Conservation (phyloP, 2,888 invertebrate species). For the Galerucella calmariensis region DNA sequence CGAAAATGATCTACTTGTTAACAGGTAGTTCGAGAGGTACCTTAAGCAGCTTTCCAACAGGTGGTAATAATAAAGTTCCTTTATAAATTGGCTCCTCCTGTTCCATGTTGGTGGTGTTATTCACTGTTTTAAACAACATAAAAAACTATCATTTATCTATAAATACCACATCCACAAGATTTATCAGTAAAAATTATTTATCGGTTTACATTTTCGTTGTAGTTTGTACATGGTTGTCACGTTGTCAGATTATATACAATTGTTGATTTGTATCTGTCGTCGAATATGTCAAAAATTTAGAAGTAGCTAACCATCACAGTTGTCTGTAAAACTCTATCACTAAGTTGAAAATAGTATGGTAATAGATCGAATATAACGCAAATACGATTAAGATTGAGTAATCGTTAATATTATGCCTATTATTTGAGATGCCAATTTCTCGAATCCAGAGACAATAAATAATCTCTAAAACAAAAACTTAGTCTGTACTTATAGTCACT, state of each 20-base stretch:
- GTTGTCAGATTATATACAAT: neutral
- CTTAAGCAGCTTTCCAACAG: slow-evolving; percentile 81
- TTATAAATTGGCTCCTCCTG: slow-evolving; percentile 79
- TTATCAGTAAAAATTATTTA: slow-evolving; percentile 38
- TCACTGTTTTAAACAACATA: slow-evolving; percentile 33
- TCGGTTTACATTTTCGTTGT: slow-evolving; percentile 35
- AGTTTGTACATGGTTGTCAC: slow-evolving; percentile 13
- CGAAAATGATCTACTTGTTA: neutral
- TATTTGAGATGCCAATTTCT: no score
- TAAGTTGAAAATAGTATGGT: neutral
- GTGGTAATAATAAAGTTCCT: slow-evolving; percentile 83
- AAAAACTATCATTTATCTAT: slow-evolving; percentile 37
- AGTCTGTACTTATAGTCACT: no score
- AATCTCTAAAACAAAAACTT: no score
- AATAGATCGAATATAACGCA: neutral
- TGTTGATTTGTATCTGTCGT: neutral
- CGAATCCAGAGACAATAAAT: no score
- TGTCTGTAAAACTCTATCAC: neutral
- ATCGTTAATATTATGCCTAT: no score
- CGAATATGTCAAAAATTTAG: neutral
- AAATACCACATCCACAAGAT: slow-evolving; percentile 45
- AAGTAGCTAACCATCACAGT: neutral
- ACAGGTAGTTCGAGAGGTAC: slow-evolving; percentile 59
- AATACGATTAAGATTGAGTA: no score
- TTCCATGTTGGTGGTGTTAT: slow-evolving; percentile 69